Base-by-base conservation (phyloP, 2,888 invertebrate species). In the Leptarthrus brevirostris region DNA sequence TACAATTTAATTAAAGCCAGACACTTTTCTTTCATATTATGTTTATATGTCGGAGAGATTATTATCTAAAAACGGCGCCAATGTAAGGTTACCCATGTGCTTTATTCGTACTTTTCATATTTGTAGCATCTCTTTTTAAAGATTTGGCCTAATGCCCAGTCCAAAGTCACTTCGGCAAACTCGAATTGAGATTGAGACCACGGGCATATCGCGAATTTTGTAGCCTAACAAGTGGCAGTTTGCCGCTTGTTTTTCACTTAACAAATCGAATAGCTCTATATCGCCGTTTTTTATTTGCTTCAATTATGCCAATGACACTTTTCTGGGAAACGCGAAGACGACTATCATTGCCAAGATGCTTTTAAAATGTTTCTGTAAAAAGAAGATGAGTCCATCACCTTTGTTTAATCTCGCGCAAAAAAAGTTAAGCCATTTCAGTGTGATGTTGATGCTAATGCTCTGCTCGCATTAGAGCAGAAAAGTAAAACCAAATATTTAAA, bases 121-220 rank as follows among this genome's bases (percentile, higher is more conserved):
- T 56, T 56, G 30, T 26, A 26, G n/a, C 30, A 56, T 30, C 30
- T 30, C 14, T n/a, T n/a, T 30, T 56, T 10, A 34, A 56, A 22
- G 24, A 26, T 56, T 30, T 56, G 56, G 56, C 56, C 16, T 30
- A 14, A 30, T 56, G 56, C 56, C 56, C 8, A 56, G 26, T 56
- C 26, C 56, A 56, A 56, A 56, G 56, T 56, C 26, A n/a, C 30
- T 56, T n/a, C 30, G 24, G 5, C 10, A 16, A 34, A 14, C 2
- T 12, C 54, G 30, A 26, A 26, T 14, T 56, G 16, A 26, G 56
- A 26, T 26, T 56, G 16, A 56, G 4, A 4, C 30, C 3, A 0
- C 30, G 30, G 5, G 30, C 30, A 4, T 8, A 30, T 8, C 30
- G 8, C n/a, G n/a, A n/a, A n/a, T n/a, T n/a, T n/a, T n/a, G n/a